Evolutionary conservation across 2,113 vertebrate genomes (phyloP).

Genomic region (Pachycephala philippinensis): DNA sequence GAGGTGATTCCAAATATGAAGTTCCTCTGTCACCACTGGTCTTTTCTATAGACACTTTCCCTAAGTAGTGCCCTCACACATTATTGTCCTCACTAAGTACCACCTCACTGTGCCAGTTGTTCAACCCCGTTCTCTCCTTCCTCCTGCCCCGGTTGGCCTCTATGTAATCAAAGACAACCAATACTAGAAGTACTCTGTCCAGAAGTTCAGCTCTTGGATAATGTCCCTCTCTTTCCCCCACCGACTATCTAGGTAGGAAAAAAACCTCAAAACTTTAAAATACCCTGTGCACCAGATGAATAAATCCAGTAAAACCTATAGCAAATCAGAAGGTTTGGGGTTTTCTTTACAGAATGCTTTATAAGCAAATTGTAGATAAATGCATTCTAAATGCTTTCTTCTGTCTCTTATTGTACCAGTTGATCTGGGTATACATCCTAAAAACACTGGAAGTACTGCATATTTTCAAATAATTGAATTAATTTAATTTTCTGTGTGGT

Average conservation of each 20-base stretch:
- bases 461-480: not conserved
- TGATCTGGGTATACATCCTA: not conserved
- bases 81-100: not conserved
- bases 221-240: not conserved
- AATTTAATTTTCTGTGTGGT: not conserved
- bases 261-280: not conserved
- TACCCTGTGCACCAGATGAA: not conserved
- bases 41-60: not conserved
- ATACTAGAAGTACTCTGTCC: not conserved
- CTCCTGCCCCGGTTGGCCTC: not conserved
- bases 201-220: not conserved
- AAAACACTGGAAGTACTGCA: not conserved
- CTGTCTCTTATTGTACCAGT: not conserved
- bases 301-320: not conserved
- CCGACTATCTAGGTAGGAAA: not conserved
- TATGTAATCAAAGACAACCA: not conserved
- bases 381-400: not conserved
- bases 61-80: not conserved
- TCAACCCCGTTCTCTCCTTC: not conserved
- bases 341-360: not conserved
- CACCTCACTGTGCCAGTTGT: not conserved
- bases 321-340: not conserved
- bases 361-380: not conserved
- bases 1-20: not conserved
- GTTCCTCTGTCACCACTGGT: not conserved